Percentiles rank a stretch among this genome's conserved stretches.
Conservation (phyloP, 1,140 invertebrate species). For the Ceratina calcarata region DNA sequence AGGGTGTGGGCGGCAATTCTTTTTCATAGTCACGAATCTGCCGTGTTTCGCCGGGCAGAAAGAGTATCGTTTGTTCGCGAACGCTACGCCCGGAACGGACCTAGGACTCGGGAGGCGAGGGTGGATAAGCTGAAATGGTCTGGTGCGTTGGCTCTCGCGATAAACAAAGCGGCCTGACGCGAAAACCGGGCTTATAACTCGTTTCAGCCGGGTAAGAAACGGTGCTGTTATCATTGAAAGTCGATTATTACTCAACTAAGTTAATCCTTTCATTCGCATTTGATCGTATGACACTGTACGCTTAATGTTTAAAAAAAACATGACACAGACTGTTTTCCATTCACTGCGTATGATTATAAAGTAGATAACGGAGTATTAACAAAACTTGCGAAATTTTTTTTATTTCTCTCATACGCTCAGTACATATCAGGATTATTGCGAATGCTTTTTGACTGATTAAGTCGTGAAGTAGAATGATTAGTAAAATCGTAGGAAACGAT, state of each 20-base stretch:
- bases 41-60: slow-evolving; percentile 38
- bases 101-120: slow-evolving; percentile 3
- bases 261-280: neutral
- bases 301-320: no score
- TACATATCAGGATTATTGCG: no score
- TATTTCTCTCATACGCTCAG: no score
- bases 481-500: no score
- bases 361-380: no score
- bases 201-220: slow-evolving; percentile 24
- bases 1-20: slow-evolving; percentile 27
- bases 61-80: slow-evolving; percentile 44
- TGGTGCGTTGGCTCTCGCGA: slow-evolving; percentile 37
- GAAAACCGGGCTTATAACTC: neutral
- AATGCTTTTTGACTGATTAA: no score
- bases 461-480: no score
- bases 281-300: neutral
- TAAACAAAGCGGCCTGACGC: slow-evolving; percentile 39
- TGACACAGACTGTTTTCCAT: no score
- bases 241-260: slow-evolving; percentile 3
- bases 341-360: no score
- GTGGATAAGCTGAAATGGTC: slow-evolving; percentile 44
- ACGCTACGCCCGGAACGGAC: slow-evolving; percentile 1
- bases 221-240: slow-evolving; percentile 22
- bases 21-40: slow-evolving; percentile 41
- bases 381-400: no score